Base-by-base conservation (phyloP, 1,140 invertebrate genomes). In the Penaeus indicus region DNA sequence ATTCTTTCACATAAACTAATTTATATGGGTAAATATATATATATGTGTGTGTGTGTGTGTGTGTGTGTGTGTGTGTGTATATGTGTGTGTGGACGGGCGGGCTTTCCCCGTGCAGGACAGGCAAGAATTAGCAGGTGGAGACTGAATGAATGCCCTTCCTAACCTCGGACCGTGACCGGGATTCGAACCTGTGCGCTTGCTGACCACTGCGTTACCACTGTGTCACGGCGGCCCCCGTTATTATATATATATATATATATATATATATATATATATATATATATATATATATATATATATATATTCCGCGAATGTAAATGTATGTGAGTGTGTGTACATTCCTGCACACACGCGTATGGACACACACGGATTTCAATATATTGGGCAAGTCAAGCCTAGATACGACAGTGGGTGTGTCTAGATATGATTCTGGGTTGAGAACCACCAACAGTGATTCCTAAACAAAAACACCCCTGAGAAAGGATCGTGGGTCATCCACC, bases 201-300 rank as follows among this genome's bases (percentile, higher is more conserved):
- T n/a, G n/a, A n/a, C n/a, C n/a, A n/a, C n/a, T n/a, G n/a, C n/a
- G n/a, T n/a, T n/a, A n/a, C n/a, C n/a, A n/a, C n/a, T n/a, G n/a
- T n/a, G n/a, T n/a, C n/a, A n/a, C n/a, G n/a, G n/a, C n/a, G n/a
- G n/a, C 47, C 62, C 72, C 32, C 72, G 62, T 19, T 32, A 19
- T 77, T 27, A 81, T 61, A 81, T 61, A 27, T 27, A 81, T 27
- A 81, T 62, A 81, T 62, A 61, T 81, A 60, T 4, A 54, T n/a
- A n/a, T 81, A 81, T 60, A 81, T 60, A 81, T 60, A 81, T 47
- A 80, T 80, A 80, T 42, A 47, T 80, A 80, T 47, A 80, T 47
- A 80, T 47, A 80, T 80, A 80, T 80, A 42, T 80, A 42, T 80
- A 42, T 47, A 42, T 80, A 32, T 80, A 42, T 80, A 42, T 80